Evolutionary conservation across 2,888 invertebrate genomes (phyloP).

Genomic region (Nemotelus pantherinus): DNA sequence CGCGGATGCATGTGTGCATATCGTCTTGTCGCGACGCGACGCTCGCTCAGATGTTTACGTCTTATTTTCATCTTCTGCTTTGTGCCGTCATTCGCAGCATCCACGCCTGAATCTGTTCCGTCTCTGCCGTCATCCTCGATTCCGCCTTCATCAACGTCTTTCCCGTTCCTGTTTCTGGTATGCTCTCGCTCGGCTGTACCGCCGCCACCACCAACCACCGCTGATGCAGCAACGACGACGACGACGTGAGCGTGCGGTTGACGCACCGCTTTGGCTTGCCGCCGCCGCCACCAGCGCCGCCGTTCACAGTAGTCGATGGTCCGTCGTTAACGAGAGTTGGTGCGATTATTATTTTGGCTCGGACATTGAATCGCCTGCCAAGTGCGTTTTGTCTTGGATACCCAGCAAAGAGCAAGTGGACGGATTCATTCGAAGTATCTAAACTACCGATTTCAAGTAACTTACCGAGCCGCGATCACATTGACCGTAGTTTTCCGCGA

Average conservation of each 20-base stretch:
- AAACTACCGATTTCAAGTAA: no score
- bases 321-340: conserved; percentile 49
- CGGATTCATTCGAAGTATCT: no score
- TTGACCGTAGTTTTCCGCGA: no score
- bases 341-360: conserved; percentile 29
- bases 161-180: conserved; percentile 19
- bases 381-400: no score
- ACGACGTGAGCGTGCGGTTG: neutral
- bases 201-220: conserved; percentile 11
- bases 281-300: neutral
- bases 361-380: neutral
- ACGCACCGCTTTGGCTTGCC: conserved; percentile 2
- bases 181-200: conserved; percentile 5
- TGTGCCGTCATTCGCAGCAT: conserved; percentile 13
- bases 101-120: neutral
- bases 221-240: neutral
- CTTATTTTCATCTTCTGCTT: conserved; percentile 21
- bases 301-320: conserved; percentile 49
- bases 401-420: no score
- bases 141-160: no score
- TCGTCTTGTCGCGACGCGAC: neutral
- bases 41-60: conserved; percentile 18
- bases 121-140: neutral
- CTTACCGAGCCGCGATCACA: no score
- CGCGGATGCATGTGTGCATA: conserved; percentile 15